Conservation (phyloP, 2,888 invertebrate genomes). For the Rhingia campestris region DNA sequence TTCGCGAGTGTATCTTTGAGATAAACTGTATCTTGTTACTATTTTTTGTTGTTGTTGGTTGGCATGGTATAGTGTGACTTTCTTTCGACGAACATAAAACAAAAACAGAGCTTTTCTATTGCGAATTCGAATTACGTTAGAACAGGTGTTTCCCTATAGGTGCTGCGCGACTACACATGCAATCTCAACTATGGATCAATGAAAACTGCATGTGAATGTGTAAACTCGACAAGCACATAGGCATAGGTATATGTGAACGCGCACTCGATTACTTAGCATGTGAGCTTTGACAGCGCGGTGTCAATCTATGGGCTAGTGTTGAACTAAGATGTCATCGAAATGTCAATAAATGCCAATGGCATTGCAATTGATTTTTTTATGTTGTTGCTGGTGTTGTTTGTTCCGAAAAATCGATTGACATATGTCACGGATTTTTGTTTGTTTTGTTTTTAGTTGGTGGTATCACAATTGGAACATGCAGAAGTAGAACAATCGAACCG, state of each 20-base stretch:
- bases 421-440: slow-evolving; percentile 45
- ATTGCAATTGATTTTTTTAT: slow-evolving; percentile 17
- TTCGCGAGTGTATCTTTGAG: slow-evolving; percentile 71
- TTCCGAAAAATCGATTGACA: slow-evolving; percentile 39
- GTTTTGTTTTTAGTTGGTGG: slow-evolving; percentile 39
- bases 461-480: slow-evolving; percentile 21
- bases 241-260: slow-evolving; percentile 12
- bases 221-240: not conserved
- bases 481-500: slow-evolving; percentile 32
- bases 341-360: slow-evolving; percentile 45
- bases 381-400: not conserved
- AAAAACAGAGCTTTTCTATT: slow-evolving; percentile 49
- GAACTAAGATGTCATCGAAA: slow-evolving; percentile 58
- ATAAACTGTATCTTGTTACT: slow-evolving; percentile 71
- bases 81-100: slow-evolving; percentile 26
- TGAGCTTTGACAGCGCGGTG: slow-evolving; percentile 59
- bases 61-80: slow-evolving; percentile 13
- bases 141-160: slow-evolving; percentile 69
- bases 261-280: slow-evolving; percentile 42
- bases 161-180: slow-evolving; percentile 60
- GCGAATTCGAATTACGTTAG: slow-evolving; percentile 49
- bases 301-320: slow-evolving; percentile 35
- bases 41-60: slow-evolving; percentile 23
- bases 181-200: slow-evolving; percentile 42
- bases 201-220: slow-evolving; percentile 51